Evolutionary conservation across 2,113 vertebrate species (phyloP).

Genomic region (Tilapia sparmanii): DNA sequence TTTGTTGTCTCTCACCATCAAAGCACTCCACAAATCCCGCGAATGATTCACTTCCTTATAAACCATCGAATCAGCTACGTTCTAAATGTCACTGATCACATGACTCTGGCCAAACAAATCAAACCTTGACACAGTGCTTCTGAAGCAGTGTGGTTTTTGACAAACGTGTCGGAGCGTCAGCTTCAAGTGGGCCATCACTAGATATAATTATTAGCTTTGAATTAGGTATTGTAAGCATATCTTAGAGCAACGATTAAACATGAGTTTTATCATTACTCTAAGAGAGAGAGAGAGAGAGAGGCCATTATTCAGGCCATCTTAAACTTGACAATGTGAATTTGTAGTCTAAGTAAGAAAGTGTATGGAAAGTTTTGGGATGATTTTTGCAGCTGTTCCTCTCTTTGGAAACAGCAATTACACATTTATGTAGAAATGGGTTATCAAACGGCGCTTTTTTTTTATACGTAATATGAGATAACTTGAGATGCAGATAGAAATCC

Average conservation of each 20-base stretch:
- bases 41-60: background rate
- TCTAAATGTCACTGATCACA: background rate
- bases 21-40: accelerated
- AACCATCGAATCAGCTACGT: background rate
- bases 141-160: background rate
- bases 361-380: background rate
- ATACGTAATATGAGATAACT: background rate
- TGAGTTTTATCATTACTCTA: background rate
- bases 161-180: accelerated
- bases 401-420: background rate
- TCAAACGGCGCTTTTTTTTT: background rate
- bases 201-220: background rate
- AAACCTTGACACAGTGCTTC: background rate
- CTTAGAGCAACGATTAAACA: background rate
- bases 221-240: background rate
- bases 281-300: background rate
- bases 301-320: background rate
- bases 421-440: background rate
- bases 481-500: background rate
- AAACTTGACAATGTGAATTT: background rate
- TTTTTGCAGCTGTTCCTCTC: background rate
- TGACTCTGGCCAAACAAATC: background rate
- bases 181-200: background rate
- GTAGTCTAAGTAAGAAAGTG: background rate
- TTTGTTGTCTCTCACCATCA: background rate